Evolutionary conservation across 2,797 vertebrate genomes (phyloP), one percentile per base, ranked within the genome.

Genomic region (Jordanella pulchra): DNA sequence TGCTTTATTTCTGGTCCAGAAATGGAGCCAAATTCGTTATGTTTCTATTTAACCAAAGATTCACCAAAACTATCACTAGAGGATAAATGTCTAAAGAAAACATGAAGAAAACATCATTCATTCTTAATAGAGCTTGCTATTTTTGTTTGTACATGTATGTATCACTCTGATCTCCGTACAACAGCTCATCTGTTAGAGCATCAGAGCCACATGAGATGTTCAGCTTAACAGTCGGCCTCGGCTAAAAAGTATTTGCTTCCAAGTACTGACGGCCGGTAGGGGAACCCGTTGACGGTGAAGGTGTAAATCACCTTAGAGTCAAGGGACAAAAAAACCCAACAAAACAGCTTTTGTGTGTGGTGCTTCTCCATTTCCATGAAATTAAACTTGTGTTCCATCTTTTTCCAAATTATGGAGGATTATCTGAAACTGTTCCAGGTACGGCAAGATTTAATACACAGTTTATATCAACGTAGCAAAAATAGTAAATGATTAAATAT

Each of bases 41-140:
- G n/a, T 32, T 75, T 65, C 0, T 64, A 10, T 67, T 61, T 48
- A 71, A 71, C 67, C 27, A 32, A 28, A 35, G 25, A 5, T 42
- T 35, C 54, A 39, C 54, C 54, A 47, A 32, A 76, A 47, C 48
- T 66, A 18, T 67, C 69, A 58, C 15, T 54, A 30, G n/a, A 35
- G 50, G 35, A 74, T 77, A 64, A 73, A 81, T 63, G 4, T 55
- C 35, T 27, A 58, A 65, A 84, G 69, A 56, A 71, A 69, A 66
- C 47, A 50, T n/a, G 32, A 21, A 65, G 53, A 72, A 25, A 15
- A 32, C 35, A 39, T 39, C 35, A 4, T 39, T 7, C 35, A 39
- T 5, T 39, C 35, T 39, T 39, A 39, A 39, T 1, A 39, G 35
- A 39, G 35, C 9, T 39, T 39, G 5, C 35, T 39, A 39, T 7